Base-by-base conservation (phyloP, 2,888 invertebrate genomes). In the Lissonota sp. region DNA sequence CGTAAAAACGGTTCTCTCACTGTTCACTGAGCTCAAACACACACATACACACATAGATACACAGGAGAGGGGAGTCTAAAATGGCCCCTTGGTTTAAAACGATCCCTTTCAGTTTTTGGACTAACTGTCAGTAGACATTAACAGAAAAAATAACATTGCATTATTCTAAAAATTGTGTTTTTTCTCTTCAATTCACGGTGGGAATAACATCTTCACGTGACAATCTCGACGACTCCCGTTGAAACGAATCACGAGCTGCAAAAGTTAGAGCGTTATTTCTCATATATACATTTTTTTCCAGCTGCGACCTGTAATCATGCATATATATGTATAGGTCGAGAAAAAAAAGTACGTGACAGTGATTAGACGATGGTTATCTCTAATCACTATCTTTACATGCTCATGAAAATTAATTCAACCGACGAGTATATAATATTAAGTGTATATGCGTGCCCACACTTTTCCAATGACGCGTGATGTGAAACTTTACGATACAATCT, bases 141-240 rank as follows among this genome's bases (percentile, higher is more conserved):
- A 3, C 26, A 26, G 26, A 26, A 26, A 26, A 26, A 1, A 26
- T 26, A 26, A 26, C 3, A 26, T 3, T 26, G 3, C 26, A 26
- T 26, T 26, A 1, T 26, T 26, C 26, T 26, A 26, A 26, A 26
- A 26, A 26, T 26, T 26, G 3, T 26, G 26, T n/a, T 8, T 40
- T 53, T 39, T 51, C 40, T 57, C 26, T 55, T 67, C 26, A 37
- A 8, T 14, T 10, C 51, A 26, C 63, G 67, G 51, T 69, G 80
- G 63, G 57, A 76, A 76, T 80, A 72, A 80, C 76, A 80, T 76
- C 80, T 76, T 80, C 63, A 80, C 80, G 80, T 72, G 80, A 80
- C 80, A 80, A 80, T 76, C 80, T 80, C 72, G 44, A 40, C 44
- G 72, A 80, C 80, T 76, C 76, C 76, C 49, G 69, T 37, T 63